Conservation (phyloP, 1,140 invertebrate genomes). For the Vollenhovia emeryi region DNA sequence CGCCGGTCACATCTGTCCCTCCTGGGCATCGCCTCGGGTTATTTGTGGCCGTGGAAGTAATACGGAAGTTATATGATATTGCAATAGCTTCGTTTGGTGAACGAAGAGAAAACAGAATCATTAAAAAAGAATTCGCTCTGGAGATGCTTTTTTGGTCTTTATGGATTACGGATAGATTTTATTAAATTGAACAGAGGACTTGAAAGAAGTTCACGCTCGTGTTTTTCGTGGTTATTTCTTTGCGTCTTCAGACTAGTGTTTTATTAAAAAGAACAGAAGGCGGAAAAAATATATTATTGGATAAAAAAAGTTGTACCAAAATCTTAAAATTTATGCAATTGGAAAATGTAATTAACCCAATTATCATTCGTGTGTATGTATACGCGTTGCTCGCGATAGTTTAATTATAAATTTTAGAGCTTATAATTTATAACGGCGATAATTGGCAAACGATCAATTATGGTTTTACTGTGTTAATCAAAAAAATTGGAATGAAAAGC, state of each 20-base stretch:
- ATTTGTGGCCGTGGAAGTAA: background rate
- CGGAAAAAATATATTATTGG: background rate
- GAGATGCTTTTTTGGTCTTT: background rate
- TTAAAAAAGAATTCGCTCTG: constrained; percentile 2
- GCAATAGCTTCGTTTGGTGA: constrained; percentile 4
- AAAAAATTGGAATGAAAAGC: background rate
- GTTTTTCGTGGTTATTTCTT: background rate
- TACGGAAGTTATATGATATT: constrained; percentile 17
- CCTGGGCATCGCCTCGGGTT: background rate
- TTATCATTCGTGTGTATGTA: too few relatives aligned
- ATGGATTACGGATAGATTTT: background rate
- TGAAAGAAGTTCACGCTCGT: background rate
- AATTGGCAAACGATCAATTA: background rate
- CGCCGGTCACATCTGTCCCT: background rate
- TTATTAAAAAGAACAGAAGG: background rate
- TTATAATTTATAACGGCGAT: too few relatives aligned
- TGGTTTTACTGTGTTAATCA: background rate
- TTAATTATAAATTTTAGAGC: too few relatives aligned
- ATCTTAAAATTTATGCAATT: background rate
- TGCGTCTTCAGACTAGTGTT: background rate
- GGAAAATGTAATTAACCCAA: background rate
- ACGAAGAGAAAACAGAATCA: background rate
- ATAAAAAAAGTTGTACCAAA: too few relatives aligned
- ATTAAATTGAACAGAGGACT: background rate
- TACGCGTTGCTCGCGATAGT: too few relatives aligned